Conservation (phyloP, 2,888 invertebrate species). For the Tineola bisselliella region DNA sequence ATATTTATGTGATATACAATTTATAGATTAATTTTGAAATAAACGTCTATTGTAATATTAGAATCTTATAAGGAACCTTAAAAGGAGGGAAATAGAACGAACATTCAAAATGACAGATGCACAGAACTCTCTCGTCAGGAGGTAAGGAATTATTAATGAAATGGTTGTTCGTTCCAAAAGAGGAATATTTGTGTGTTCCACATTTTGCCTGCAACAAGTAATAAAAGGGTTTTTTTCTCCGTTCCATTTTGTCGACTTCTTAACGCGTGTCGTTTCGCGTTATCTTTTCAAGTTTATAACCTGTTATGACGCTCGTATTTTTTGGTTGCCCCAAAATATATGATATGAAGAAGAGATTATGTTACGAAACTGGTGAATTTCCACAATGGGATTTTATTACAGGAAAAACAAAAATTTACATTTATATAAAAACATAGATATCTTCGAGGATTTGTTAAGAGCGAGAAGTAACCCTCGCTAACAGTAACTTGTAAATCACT, state of each 20-base stretch:
- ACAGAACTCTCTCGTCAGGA: constrained; percentile 12
- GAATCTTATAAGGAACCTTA: background rate
- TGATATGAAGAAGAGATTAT: background rate
- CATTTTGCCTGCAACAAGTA: constrained; percentile 6
- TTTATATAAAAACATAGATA: too few relatives aligned
- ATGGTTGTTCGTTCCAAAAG: constrained; percentile 8
- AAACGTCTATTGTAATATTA: too few relatives aligned
- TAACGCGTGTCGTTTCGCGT: background rate
- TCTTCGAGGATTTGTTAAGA: too few relatives aligned
- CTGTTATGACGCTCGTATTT: background rate
- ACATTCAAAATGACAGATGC: constrained; percentile 2
- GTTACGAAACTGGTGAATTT: background rate
- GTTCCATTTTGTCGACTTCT: background rate
- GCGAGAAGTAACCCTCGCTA: too few relatives aligned
- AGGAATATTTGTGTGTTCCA: constrained; percentile 5
- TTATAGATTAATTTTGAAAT: too few relatives aligned
- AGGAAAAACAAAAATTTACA: too few relatives aligned
- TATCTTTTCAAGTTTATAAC: constrained; percentile 3
- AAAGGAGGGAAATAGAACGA: background rate
- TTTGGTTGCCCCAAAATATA: background rate
- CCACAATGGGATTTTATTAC: background rate
- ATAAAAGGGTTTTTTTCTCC: background rate
- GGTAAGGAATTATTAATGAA: constrained; percentile 17
- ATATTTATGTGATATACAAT: too few relatives aligned
- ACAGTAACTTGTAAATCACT: too few relatives aligned